Evolutionary conservation across 2,888 invertebrate genomes (phyloP).

Genomic region (Lepidocyrtinus sp.): DNA sequence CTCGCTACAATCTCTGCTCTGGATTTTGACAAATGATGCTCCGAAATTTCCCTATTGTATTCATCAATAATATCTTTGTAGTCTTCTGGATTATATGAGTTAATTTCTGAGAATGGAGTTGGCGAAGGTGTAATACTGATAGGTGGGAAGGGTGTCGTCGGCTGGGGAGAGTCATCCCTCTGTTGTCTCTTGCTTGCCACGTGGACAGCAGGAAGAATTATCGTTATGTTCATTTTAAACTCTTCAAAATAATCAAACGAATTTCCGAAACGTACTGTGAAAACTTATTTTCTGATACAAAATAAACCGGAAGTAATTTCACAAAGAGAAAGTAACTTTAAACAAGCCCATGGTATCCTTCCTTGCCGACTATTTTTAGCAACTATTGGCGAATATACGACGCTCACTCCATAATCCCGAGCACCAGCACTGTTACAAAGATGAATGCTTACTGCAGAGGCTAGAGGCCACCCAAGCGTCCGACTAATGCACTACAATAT

Average conservation of each 20-base stretch:
- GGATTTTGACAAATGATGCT: conserved; percentile 47
- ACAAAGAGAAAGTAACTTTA: not conserved
- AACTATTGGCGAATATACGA: too few species aligned
- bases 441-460: conserved; percentile 28
- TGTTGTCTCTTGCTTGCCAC: conserved; percentile 50
- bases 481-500: conserved; percentile 14
- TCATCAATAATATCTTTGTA: conserved; percentile 57
- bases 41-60: conserved; percentile 44
- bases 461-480: not conserved
- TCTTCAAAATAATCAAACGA: too few species aligned
- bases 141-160: conserved; percentile 69
- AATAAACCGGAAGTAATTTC: too few species aligned
- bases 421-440: conserved; percentile 30
- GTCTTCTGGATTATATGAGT: conserved; percentile 50
- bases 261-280: too few species aligned
- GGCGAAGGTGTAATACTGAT: conserved; percentile 69
- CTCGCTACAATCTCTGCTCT: conserved; percentile 55
- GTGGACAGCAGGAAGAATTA: conserved; percentile 69
- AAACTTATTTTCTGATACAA: too few species aligned
- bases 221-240: conserved; percentile 70
- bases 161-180: conserved; percentile 66
- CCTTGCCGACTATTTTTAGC: too few species aligned
- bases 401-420: not conserved
- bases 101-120: conserved; percentile 54
- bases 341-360: not conserved